Evolutionary conservation across 2,797 vertebrate genomes (phyloP).

Genomic region (Ciconia nigra): DNA sequence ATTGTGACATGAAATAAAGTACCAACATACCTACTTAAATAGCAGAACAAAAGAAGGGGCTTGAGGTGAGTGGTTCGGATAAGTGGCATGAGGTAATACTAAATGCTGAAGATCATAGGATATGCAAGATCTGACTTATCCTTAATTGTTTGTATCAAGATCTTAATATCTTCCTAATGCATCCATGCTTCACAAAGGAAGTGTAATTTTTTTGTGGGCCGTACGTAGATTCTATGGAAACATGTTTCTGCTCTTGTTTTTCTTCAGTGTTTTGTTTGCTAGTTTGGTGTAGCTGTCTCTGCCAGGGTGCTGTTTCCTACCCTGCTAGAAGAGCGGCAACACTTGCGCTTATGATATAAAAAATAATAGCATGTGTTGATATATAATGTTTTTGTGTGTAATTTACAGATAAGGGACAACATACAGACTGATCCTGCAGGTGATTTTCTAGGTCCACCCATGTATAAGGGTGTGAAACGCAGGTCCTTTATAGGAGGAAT

Average conservation of each 20-base stretch:
- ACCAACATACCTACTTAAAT: background rate
- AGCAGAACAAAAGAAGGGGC: background rate
- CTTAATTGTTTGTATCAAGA: background rate
- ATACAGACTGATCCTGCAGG: background rate
- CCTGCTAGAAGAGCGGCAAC: background rate
- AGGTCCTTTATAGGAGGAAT: background rate
- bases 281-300: background rate
- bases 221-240: background rate
- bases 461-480: background rate
- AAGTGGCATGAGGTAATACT: background rate
- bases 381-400: background rate
- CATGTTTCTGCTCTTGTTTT: background rate
- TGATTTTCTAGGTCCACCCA: background rate
- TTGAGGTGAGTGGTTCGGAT: background rate
- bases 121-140: conserved; percentile 21
- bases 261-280: background rate
- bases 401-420: background rate
- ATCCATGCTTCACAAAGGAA: background rate
- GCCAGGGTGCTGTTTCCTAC: background rate
- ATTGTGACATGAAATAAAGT: background rate
- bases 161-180: background rate
- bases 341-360: background rate
- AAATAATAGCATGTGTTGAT: background rate
- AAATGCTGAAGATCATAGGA: background rate
- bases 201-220: background rate